Base-by-base conservation (phyloP, 2,797 vertebrate genomes). In the Sebastes miniatus region DNA sequence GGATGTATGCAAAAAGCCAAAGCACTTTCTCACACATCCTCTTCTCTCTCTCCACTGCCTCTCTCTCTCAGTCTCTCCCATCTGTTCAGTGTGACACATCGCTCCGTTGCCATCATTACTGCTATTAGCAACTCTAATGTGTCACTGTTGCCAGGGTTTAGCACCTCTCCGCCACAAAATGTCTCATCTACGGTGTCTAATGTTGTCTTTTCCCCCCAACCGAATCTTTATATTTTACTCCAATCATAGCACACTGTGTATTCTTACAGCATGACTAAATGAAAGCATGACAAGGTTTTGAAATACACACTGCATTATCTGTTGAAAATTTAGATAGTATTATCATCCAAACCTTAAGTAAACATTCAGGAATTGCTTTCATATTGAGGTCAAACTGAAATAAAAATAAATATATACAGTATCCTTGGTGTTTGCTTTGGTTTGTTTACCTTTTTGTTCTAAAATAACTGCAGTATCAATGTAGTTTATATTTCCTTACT, bases 11-110 rank as follows among this genome's bases (percentile, higher is more conserved):
- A 91, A 92, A 58, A 93, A 91, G 88, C 88, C 81, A 81, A 85
- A 91, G 86, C 82, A 88, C 90, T 93, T 91, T 91, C 86, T 84
- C 91, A 86, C 89, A 92, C 82, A 81, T 79, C 68, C 72, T 73
- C 87, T 73, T 70, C 71, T 75, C 70, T 83, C 76, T 56, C 31
- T 52, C 70, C 62, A 27, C 79, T 75, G 76, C 66, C 70, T 73
- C 85, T 70, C 73, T 62, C 85, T 81, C 76, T 56, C 72, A 57
- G 59, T 47, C 69, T 91, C 79, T 73, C 76, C 93, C 93, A 95
- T 95, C 95, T 95, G 93, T 92, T 94, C 90, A 75, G 69, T 81
- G 85, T 93, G 89, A 89, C 92, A 93, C 90, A 86, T 89, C 83
- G 69, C 80, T 89, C 80, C 63, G 39, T 88, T 80, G 82, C 87